Base-by-base conservation (phyloP, 1,140 invertebrate genomes). In the Temnothorax longispinosus region DNA sequence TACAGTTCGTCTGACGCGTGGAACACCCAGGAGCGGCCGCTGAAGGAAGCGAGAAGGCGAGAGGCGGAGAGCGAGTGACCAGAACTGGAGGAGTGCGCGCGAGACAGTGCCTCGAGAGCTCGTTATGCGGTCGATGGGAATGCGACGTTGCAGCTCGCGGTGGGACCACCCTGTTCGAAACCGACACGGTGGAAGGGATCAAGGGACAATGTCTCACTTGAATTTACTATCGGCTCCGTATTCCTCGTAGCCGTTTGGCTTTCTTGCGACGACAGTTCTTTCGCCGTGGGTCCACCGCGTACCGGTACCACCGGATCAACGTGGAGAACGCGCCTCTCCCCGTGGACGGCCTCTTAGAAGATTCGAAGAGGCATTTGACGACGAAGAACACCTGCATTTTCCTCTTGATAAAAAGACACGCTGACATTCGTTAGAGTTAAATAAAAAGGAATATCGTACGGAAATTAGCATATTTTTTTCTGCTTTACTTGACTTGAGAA, bases 91-190 rank as follows among this genome's bases (percentile, higher is more conserved):
- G 78, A 77, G 88, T 58, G 85, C 80, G 77, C 85, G 87, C 84
- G 80, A 84, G 80, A 81, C 80, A 41, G 35, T 75, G 85, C 85
- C 74, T 58, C 65, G 85, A 93, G 67, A 92, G 89, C 92, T 93
- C 91, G 87, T 93, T 93, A 93, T 90, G 84, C 87, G 89, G 87
- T 65, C 90, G 92, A 93, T 91, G 92, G 88, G 90, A 93, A 93
- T 92, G 92, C 89, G 91, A 91, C 75, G 89, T 62, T 74, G 89
- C 78, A n/a, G 85, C 87, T 69, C 89, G 81, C 58, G 44, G 69
- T 77, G 88, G 80, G 91, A 92, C 91, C 91, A 92, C 91, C 91
- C 89, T 91, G 91, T 89, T 91, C 89, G 91, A 91, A 87, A 89
- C 64, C 85, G 56, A 65, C 72, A 60, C 52, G 38, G 52, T 67